Conservation (phyloP, 1,140 invertebrate genomes). For the Magallana angulata region DNA sequence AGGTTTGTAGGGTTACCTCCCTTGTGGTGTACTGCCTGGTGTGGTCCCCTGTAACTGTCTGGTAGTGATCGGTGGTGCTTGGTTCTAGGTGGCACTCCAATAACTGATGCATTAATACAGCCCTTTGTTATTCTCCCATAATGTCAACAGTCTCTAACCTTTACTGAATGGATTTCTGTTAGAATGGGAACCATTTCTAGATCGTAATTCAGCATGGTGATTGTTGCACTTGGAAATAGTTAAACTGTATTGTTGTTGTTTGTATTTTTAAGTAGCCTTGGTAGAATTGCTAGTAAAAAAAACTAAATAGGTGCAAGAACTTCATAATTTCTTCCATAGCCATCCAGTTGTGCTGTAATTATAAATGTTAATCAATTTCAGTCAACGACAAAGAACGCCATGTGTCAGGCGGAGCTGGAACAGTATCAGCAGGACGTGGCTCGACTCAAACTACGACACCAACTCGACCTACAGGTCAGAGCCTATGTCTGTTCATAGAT, state of each 20-base stretch:
- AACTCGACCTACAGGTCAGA: slow-evolving; percentile 73
- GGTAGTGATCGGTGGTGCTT: not conserved
- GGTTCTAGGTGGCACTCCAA: not conserved
- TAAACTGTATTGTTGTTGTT: no score
- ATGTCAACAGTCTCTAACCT: not conserved
- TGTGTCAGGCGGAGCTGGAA: slow-evolving; percentile 65
- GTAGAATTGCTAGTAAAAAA: not conserved
- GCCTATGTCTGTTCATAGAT: no score
- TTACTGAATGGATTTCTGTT: no score
- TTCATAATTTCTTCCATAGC: no score
- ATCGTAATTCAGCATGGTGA: no score
- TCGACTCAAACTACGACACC: slow-evolving; percentile 68
- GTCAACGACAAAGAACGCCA: slow-evolving; percentile 62
- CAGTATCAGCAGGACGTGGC: slow-evolving; percentile 72
- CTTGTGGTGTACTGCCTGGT: not conserved
- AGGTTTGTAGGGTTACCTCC: slow-evolving; percentile 14
- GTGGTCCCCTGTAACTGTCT: not conserved
- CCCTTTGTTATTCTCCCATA: not conserved
- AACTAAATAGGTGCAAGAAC: not conserved
- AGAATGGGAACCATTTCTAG: no score
- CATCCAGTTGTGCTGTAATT: no score
- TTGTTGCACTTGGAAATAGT: no score
- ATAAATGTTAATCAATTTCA: slow-evolving; percentile 39
- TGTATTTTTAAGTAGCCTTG: no score
- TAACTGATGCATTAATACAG: not conserved